A percentile compares a stretch with the other conserved stretches of the same genome.
phyloP scores from a whole-genome alignment of 2,113 vertebrate species.

The Okapia johnstoni region DNA sequence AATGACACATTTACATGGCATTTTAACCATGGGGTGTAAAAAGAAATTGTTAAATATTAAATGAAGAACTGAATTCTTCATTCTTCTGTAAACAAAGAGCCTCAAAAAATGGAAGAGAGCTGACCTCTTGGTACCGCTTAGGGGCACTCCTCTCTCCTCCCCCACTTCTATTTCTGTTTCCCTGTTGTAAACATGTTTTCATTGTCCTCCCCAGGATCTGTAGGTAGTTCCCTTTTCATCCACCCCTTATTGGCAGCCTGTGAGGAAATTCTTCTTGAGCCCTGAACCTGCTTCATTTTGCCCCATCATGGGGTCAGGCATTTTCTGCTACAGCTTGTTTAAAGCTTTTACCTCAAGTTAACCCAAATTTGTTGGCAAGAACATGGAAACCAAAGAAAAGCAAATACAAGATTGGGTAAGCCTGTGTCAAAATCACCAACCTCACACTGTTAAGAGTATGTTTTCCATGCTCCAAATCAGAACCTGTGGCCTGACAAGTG shows the following conservation, averaged over 20 bases:
- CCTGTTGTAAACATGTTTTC: slow-evolving; percentile 43
- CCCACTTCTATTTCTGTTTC: background rate
- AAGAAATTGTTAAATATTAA: background rate
- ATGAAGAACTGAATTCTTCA: background rate
- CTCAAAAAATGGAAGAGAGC: background rate
- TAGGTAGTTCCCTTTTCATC: slow-evolving; percentile 28
- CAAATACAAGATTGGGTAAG: background rate
- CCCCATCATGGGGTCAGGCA: background rate
- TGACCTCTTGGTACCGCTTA: background rate
- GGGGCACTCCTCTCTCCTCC: background rate
- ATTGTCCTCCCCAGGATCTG: background rate
- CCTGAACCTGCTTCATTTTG: background rate
- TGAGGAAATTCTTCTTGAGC: background rate
- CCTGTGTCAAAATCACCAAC: background rate
- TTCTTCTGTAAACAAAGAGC: background rate
- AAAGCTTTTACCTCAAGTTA: background rate
- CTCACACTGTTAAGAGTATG: background rate
- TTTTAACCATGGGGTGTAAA: background rate
- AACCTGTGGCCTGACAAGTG: background rate
- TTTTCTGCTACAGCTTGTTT: background rate
- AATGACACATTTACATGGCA: background rate
- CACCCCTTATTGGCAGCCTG: background rate
- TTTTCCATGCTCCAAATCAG: background rate
- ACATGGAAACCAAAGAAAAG: background rate
- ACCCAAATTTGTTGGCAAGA: background rate